Conservation (phyloP, 2,888 invertebrate genomes). For the Anticlea derivata region DNA sequence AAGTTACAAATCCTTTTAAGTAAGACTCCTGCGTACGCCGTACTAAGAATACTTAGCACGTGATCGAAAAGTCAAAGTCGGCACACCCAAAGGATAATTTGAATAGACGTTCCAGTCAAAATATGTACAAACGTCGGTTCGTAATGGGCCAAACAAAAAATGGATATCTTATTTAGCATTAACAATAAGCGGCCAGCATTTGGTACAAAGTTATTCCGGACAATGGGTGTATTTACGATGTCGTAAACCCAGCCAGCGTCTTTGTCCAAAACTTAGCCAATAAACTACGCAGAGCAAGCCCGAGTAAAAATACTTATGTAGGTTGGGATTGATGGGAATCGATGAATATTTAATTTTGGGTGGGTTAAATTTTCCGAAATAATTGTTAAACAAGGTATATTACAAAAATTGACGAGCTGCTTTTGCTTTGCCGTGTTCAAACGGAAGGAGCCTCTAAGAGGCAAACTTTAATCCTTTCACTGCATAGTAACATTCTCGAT, state of each 20-base stretch:
- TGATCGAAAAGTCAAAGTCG: slow-evolving; percentile 64
- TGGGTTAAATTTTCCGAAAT: no score
- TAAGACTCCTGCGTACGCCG: slow-evolving; percentile 4
- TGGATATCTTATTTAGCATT: slow-evolving; percentile 80
- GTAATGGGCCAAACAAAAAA: slow-evolving; percentile 77
- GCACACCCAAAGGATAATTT: slow-evolving; percentile 59
- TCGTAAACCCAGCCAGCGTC: slow-evolving; percentile 70
- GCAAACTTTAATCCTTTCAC: no score
- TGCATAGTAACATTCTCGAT: no score
- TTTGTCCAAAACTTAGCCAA: slow-evolving; percentile 72
- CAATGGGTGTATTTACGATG: slow-evolving; percentile 74
- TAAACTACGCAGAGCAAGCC: slow-evolving; percentile 56
- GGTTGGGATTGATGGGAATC: slow-evolving; percentile 20
- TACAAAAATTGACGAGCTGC: no score
- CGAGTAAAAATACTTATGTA: slow-evolving; percentile 26
- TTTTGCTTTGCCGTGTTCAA: no score
- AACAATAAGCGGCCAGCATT: slow-evolving; percentile 74
- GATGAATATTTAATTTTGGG: slow-evolving; percentile 12
- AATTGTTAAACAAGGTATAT: no score
- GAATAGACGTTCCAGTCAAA: slow-evolving; percentile 73
- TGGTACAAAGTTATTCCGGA: slow-evolving; percentile 63
- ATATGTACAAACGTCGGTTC: slow-evolving; percentile 74
- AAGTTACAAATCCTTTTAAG: slow-evolving; percentile 10
- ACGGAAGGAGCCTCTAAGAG: no score
- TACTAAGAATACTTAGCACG: slow-evolving; percentile 52